These are phyloP conservation scores for Eledona agricola DNA, from an alignment of 2,888 invertebrate species.

Conservation along the genomic window DNA sequence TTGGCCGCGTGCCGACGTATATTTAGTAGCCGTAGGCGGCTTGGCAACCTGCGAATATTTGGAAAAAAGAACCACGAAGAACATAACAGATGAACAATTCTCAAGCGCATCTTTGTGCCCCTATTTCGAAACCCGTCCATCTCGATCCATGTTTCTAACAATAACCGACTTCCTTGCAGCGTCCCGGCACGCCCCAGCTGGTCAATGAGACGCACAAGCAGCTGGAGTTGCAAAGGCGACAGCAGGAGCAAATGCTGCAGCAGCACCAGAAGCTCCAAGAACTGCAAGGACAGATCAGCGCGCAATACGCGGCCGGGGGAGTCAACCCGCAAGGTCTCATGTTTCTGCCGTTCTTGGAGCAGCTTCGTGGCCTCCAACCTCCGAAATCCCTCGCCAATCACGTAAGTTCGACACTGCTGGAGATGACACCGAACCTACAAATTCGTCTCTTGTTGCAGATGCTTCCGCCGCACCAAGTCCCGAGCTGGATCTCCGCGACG, in stretches of 20 bases:
- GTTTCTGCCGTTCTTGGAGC: slow-evolving; percentile 77
- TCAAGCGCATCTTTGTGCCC: slow-evolving; percentile 42
- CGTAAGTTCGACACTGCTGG: slow-evolving; percentile 43
- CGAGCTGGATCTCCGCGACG: slow-evolving; percentile 72
- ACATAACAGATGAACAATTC: slow-evolving; percentile 62
- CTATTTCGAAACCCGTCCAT: slow-evolving; percentile 7
- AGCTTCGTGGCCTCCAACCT: slow-evolving; percentile 63
- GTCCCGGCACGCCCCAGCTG: slow-evolving; percentile 55
- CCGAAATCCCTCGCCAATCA: slow-evolving; percentile 59
- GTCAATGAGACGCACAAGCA: slow-evolving; percentile 69
- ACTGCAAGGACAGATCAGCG: slow-evolving; percentile 68
- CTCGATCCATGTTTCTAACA: slow-evolving; percentile 3
- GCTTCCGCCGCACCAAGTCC: slow-evolving; percentile 67
- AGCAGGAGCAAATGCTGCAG: slow-evolving; percentile 67
- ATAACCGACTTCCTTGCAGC: slow-evolving; percentile 37
- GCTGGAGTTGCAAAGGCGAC: slow-evolving; percentile 75
- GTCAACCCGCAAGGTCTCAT: slow-evolving; percentile 71
- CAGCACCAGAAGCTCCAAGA: slow-evolving; percentile 68
- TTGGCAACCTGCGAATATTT: slow-evolving; percentile 63
- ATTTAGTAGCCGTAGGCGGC: slow-evolving; percentile 64
- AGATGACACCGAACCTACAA: slow-evolving; percentile 1
- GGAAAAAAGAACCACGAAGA: slow-evolving; percentile 56
- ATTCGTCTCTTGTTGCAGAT: too few species aligned
- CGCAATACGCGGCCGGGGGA: slow-evolving; percentile 62
- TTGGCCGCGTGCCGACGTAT: slow-evolving; percentile 64